These are phyloP conservation scores for Sarcoramphus papa DNA, from an alignment of 2,797 vertebrate species.

Conservation along the genomic window DNA sequence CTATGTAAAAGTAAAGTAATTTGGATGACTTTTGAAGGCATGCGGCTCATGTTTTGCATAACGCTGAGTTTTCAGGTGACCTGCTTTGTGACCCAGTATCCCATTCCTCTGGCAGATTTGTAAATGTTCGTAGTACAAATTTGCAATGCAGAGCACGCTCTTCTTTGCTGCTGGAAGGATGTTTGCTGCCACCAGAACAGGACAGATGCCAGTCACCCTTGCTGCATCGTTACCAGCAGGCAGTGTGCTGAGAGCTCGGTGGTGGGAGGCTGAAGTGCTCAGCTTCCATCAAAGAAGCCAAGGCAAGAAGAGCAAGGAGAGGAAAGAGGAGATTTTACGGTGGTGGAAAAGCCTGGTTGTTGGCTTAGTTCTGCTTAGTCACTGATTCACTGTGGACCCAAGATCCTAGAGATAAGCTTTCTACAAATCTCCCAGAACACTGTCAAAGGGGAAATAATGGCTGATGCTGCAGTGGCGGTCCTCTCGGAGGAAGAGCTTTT, in stretches of 20 bases:
- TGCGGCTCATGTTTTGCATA: slow-evolving; percentile 48
- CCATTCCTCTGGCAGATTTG: neutral
- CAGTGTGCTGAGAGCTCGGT: neutral
- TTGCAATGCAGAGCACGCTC: neutral
- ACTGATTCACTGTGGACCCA: neutral
- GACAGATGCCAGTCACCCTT: neutral
- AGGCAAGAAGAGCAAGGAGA: neutral
- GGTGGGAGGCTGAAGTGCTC: neutral
- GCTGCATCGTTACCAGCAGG: neutral
- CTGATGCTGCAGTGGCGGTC: neutral
- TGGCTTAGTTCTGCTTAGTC: neutral
- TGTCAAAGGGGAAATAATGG: neutral
- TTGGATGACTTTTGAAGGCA: slow-evolving; percentile 32
- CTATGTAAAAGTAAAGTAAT: slow-evolving; percentile 32
- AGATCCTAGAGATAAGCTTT: neutral
- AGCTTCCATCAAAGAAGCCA: neutral
- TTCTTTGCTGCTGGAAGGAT: neutral
- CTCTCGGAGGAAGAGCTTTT: neutral
- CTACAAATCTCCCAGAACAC: neutral
- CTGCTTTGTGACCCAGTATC: slow-evolving; percentile 53
- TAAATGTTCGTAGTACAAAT: neutral
- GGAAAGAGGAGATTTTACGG: neutral
- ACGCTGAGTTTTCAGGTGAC: slow-evolving; percentile 63
- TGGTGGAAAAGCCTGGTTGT: neutral
- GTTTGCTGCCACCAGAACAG: neutral